Base-by-base conservation (phyloP, 2,797 vertebrate genomes). In the Pipistrellus pygmaeus region DNA sequence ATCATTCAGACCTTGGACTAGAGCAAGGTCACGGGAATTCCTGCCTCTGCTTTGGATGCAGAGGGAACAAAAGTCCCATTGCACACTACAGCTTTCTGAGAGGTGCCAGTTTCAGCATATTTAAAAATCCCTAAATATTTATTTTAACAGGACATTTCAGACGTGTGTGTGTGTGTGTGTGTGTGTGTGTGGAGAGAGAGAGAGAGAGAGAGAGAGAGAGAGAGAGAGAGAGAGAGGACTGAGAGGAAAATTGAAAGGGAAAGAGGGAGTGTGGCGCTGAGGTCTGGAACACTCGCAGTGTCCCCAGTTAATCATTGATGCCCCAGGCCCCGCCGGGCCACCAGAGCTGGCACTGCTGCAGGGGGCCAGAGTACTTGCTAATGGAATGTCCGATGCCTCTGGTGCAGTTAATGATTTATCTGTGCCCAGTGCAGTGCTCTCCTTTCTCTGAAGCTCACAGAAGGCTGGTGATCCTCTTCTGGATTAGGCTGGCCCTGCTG, bases 291-390 rank as follows among this genome's bases (percentile, higher is more conserved):
- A 1, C 38, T 83, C 38, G 44, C 78, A 69, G 0, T 84, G 82
- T 94, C 38, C 71, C 81, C 38, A 82, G 97, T 97, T 97, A 97
- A 97, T 95, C 91, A 97, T 97, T 97, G 91, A 86, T 66, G 77
- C 90, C 72, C 35, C 48, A 1, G 32, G 38, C 53, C 53, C 32
- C 78, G 44, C 11, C 48, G 57, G 57, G 83, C 93, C 44, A 44
- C 53, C 44, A 8, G 69, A 35, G 80, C 53, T 10, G 10, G 32
- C 64, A 87, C 60, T 57, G 76, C 90, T 90, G 93, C 94, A 35
- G 96, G 96, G 93, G 95, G 92, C 94, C 95, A 90, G 75, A 7
- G 21, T 51, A 73, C 95, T 57, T 20, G 53, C 84, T 77, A 46
- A 55, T 94, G 96, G 97, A 97, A 97, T 97, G 96, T 76, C 35